Conservation (phyloP, 2,113 vertebrate genomes). For the Okapia johnstoni region DNA sequence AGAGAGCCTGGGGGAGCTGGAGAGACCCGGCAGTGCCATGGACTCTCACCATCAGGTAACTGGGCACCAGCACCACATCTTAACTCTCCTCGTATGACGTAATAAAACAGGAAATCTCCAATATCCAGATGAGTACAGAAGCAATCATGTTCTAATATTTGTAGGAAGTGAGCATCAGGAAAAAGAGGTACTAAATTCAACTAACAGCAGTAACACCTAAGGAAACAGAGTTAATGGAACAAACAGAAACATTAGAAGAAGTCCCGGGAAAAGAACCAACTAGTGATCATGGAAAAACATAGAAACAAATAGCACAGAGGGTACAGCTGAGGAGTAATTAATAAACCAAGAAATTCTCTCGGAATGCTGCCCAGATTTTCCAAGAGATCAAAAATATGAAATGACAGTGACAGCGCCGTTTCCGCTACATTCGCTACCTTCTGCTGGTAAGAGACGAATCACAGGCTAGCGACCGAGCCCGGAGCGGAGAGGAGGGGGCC, state of each 20-base stretch:
- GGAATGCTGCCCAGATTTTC: neutral
- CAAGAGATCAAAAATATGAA: neutral
- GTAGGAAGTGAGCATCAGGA: neutral
- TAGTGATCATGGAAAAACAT: neutral
- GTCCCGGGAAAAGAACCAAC: neutral
- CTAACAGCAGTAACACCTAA: neutral
- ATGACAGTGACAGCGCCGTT: neutral
- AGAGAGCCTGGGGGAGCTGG: neutral
- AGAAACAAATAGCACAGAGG: neutral
- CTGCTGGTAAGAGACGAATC: neutral
- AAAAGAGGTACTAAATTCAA: neutral
- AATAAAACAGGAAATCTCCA: neutral
- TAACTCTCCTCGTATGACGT: neutral
- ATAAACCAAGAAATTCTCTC: neutral
- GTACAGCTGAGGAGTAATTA: neutral
- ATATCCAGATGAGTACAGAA: neutral
- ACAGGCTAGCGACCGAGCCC: neutral
- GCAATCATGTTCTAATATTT: neutral
- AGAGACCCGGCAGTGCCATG: neutral
- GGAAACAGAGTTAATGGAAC: neutral
- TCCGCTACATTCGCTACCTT: neutral
- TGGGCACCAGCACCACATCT: neutral
- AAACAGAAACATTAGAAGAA: neutral
- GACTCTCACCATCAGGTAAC: neutral
- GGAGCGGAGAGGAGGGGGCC: neutral